These are phyloP conservation scores for Esox niger DNA, from an alignment of 2,113 vertebrate species.

Conservation along the genomic window DNA sequence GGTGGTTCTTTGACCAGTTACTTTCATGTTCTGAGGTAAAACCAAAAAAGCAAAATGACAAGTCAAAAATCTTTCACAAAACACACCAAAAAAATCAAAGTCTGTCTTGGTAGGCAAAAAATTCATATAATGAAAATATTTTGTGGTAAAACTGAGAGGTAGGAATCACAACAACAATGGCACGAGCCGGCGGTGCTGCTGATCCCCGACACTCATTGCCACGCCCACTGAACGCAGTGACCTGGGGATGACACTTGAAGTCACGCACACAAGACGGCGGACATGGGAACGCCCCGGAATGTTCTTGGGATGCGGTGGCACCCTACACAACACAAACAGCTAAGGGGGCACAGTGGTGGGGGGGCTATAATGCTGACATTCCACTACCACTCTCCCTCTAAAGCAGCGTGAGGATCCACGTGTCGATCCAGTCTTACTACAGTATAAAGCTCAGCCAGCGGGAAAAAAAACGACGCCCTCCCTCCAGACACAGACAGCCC, in stretches of 20 bases:
- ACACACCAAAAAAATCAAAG: too few relatives aligned
- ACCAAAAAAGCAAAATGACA: too few relatives aligned
- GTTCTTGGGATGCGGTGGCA: slow-evolving; percentile 49
- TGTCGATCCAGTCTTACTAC: slow-evolving; percentile 65
- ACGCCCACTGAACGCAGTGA: slow-evolving; percentile 65
- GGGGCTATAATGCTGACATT: slow-evolving; percentile 66
- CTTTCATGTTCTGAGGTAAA: too few relatives aligned
- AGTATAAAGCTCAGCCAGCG: slow-evolving; percentile 20
- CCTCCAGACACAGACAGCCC: slow-evolving; percentile 7
- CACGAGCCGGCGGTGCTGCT: neutral
- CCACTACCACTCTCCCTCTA: slow-evolving; percentile 56
- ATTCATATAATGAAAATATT: too few relatives aligned
- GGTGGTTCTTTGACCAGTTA: too few relatives aligned
- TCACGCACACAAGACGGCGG: slow-evolving; percentile 10
- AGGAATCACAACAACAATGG: too few relatives aligned
- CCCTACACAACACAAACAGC: slow-evolving; percentile 34
- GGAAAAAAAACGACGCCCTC: slow-evolving; percentile 57
- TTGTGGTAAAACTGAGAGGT: too few relatives aligned
- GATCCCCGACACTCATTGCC: slow-evolving; percentile 39
- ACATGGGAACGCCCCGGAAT: slow-evolving; percentile 11
- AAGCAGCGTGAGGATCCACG: slow-evolving; percentile 70
- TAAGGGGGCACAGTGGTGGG: slow-evolving; percentile 31
- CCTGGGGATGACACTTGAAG: slow-evolving; percentile 52
- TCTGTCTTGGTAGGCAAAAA: too few relatives aligned
- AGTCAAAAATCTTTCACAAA: too few relatives aligned